A percentile compares a stretch with the other conserved stretches of the same genome.
Evolutionary conservation across 2,797 vertebrate genomes (phyloP).

Genomic region (Merluccius polli): DNA sequence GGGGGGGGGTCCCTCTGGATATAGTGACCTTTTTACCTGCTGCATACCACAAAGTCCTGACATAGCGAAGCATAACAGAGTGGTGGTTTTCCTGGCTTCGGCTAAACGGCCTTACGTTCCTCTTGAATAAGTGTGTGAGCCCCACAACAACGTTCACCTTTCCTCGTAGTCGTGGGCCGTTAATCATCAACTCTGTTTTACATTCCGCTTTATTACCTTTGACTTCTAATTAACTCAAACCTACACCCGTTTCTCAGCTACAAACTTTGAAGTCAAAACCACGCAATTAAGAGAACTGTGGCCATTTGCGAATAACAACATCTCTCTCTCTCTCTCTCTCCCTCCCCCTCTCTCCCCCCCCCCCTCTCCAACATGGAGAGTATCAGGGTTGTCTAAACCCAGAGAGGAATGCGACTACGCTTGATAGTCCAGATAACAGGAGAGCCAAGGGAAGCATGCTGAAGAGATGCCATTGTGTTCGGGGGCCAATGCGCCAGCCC

Average conservation of each 20-base stretch:
- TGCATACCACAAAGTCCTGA: too few relatives aligned
- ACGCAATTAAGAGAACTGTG: background rate
- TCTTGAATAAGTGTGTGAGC: conserved; percentile 14
- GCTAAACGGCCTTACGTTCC: background rate
- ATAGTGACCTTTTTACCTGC: too few relatives aligned
- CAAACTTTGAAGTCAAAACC: background rate
- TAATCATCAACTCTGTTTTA: conserved; percentile 18
- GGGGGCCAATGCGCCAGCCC: conserved; percentile 40
- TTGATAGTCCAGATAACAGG: conserved; percentile 76
- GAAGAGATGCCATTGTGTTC: conserved; percentile 70
- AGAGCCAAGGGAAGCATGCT: conserved; percentile 57
- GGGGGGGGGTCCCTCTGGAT: too few relatives aligned
- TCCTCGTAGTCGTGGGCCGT: background rate
- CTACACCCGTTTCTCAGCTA: background rate
- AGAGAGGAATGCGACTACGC: conserved; percentile 74
- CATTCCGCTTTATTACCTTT: background rate
- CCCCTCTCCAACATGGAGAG: conserved; percentile 31
- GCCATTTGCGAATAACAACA: conserved; percentile 10
- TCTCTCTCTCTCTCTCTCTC: conserved; percentile 39
- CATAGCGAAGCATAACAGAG: too few relatives aligned
- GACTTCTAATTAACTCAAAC: background rate
- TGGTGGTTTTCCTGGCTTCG: background rate
- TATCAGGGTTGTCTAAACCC: conserved; percentile 66
- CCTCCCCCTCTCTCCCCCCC: conserved; percentile 4
- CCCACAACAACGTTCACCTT: conserved; percentile 11